phyloP scores from a whole-genome alignment of 1,140 invertebrate species.

The Rhagoletis zephyria region DNA sequence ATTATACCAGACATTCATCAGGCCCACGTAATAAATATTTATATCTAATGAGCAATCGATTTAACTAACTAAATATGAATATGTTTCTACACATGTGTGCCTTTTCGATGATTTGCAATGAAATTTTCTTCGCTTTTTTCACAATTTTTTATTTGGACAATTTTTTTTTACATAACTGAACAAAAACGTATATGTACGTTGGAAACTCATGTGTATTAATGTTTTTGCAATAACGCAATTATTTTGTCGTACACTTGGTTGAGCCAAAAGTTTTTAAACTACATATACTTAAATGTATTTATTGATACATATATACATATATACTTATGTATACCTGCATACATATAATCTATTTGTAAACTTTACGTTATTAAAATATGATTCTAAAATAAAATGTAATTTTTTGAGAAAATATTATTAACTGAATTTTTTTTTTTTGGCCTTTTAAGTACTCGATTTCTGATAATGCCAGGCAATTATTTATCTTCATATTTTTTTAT shows the following conservation, averaged over 20 bases:
- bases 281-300: conserved; percentile 23
- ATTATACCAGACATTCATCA: background rate
- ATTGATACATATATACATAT: conserved; percentile 9
- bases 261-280: background rate
- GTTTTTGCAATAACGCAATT: background rate
- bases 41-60: background rate
- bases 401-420: background rate
- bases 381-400: conserved; percentile 33
- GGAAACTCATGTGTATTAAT: background rate
- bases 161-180: background rate
- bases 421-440: too few relatives aligned
- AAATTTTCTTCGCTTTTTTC: background rate
- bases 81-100: conserved; percentile 39
- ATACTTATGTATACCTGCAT: background rate
- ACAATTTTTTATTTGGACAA: conserved; percentile 1
- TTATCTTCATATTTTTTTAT: conserved; percentile 53
- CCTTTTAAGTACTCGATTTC: too few relatives aligned
- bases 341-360: background rate
- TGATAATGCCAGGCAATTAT: background rate
- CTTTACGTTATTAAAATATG: conserved; percentile 13
- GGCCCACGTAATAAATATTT: background rate
- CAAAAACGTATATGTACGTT: background rate
- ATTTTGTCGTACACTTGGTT: conserved; percentile 5
- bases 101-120: conserved; percentile 32
- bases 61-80: conserved; percentile 1